Evolutionary conservation across 1,140 invertebrate genomes (phyloP).

Genomic region (Antheraea mylitta): DNA sequence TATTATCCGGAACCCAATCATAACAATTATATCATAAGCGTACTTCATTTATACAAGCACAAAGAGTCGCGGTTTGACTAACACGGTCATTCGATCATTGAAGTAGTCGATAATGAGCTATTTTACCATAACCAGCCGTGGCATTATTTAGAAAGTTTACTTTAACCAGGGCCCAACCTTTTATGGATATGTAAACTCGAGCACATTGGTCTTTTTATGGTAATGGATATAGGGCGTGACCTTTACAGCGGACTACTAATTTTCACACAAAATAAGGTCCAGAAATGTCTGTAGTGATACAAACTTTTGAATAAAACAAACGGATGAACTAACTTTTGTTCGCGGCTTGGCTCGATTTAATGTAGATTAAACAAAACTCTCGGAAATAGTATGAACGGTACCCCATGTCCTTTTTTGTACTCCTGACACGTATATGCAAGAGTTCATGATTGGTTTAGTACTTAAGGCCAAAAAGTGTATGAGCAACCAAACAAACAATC

Average conservation of each 20-base stretch:
- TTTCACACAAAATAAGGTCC: neutral
- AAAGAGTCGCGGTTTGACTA: neutral
- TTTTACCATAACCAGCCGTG: neutral
- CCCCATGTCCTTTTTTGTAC: too few species aligned
- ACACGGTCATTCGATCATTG: slow-evolving; percentile 3
- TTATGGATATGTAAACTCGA: neutral
- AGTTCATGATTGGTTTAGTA: too few species aligned
- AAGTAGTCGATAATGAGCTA: neutral
- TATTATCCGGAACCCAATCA: neutral
- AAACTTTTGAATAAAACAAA: neutral
- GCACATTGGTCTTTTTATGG: neutral
- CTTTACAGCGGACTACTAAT: neutral
- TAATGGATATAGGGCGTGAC: neutral
- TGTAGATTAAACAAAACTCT: too few species aligned
- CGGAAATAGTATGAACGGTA: too few species aligned
- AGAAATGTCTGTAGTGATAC: neutral
- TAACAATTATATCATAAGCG: neutral
- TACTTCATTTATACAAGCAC: neutral
- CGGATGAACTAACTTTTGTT: too few species aligned
- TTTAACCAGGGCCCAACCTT: neutral
- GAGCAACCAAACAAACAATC: too few species aligned
- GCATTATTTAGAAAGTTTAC: neutral
- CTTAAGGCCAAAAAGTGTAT: too few species aligned
- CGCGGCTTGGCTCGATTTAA: too few species aligned
- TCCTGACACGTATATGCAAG: too few species aligned